Evolutionary conservation across 2,113 vertebrate genomes (phyloP).

Genomic region (Athene noctua): DNA sequence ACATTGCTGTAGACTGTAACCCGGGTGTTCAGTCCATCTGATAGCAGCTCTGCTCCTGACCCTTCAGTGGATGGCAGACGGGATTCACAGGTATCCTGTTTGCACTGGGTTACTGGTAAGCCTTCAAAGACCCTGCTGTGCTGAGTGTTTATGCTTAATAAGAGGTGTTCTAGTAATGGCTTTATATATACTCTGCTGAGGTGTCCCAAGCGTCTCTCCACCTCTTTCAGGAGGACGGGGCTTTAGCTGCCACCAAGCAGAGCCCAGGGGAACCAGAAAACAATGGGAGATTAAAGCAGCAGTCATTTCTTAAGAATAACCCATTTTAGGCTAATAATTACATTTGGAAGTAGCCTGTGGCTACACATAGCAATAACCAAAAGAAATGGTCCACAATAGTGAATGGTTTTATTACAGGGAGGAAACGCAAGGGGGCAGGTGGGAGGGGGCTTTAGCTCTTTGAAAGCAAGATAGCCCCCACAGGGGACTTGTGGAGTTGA

Average conservation of each 20-base stretch:
- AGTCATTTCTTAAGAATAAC: not conserved
- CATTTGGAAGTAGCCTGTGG: not conserved
- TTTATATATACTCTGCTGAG: not conserved
- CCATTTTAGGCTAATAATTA: not conserved
- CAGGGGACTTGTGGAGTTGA: not conserved
- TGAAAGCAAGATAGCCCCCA: not conserved
- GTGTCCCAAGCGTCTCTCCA: not conserved
- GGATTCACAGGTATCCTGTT: not conserved
- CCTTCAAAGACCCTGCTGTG: not conserved
- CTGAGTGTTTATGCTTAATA: not conserved
- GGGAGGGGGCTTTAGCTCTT: not conserved
- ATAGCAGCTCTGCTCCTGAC: not conserved
- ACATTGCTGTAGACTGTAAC: not conserved
- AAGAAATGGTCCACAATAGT: accelerated
- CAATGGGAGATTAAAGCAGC: not conserved
- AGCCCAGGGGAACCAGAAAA: not conserved
- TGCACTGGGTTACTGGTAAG: not conserved
- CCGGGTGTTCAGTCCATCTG: accelerated
- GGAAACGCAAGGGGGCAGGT: not conserved
- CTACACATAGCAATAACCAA: not conserved
- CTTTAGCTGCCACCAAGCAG: not conserved
- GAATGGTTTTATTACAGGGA: not conserved
- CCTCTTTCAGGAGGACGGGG: not conserved
- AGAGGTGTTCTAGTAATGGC: not conserved
- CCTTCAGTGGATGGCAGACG: not conserved